Base-by-base conservation (phyloP, 2,113 vertebrate species). In the Tylochromis polylepis region DNA sequence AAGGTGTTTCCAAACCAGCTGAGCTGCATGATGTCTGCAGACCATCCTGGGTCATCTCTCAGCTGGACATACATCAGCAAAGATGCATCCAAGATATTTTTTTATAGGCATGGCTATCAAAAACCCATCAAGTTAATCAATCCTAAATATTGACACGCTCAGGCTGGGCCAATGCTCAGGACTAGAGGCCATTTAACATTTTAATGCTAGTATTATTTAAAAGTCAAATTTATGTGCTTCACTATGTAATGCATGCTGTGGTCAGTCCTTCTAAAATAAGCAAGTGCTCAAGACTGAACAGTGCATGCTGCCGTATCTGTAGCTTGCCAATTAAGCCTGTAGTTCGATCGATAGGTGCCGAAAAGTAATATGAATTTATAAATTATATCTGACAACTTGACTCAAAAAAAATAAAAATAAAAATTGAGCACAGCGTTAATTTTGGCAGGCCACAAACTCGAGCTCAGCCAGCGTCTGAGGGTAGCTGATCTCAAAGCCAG, bases 381-480 rank as follows among this genome's bases (percentile, higher is more conserved):
- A 51, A 31, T 2, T 0, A 18, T 31, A 2, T 51, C 2, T 51
- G 70, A 8, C 10, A 77, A n/a, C 43, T 14, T 22, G 53, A 56
- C 20, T 11, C 4, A 56, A 56, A n/a, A 31, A 36, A n/a, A 11
- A 29, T 20, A n/a, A n/a, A 65, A n/a, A n/a, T n/a, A n/a, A n/a
- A 8, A n/a, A n/a, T 4, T 12, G 24, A 75, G 70, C 6, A 6
- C 5, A 0, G 27, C 1, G 24, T 51, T 51, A 51, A 51, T 31
- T 77, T 31, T 51, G 11, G 46, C 46, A 51, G 27, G 27, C 3
- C 16, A 31, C 16, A n/a, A 31, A 51, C 16, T 8, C 4, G 6
- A 51, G 43, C 43, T 0, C 2, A 77, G 70, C 0, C 43, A 2
- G 31, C 27, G 46, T 4, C 5, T 18, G 67, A 72, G 38, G 22